A percentile compares a stretch with the other conserved stretches of the same genome.
Conservation (phyloP, 2,113 vertebrate genomes). For the Pampusana beccarii region DNA sequence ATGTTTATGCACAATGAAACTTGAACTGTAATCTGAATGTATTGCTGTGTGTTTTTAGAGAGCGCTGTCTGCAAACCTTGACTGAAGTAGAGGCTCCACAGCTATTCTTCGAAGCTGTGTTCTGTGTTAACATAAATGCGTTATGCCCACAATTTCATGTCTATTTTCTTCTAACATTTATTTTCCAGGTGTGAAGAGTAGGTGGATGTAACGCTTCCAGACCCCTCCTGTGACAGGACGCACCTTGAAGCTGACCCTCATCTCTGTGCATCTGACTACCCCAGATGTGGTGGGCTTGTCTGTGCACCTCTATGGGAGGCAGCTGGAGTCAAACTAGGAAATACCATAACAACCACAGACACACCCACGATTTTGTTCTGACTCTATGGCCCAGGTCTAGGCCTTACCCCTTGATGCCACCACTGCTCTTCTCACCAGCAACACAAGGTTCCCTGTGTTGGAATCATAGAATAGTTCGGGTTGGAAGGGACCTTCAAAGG, state of each 20-base stretch:
- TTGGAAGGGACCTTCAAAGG: too few species aligned
- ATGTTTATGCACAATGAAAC: background rate
- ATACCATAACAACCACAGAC: background rate
- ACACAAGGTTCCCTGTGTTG: too few species aligned
- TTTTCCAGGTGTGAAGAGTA: background rate
- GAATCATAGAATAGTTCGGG: too few species aligned
- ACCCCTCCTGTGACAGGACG: background rate
- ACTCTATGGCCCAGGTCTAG: background rate
- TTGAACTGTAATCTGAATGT: background rate
- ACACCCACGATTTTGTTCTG: background rate
- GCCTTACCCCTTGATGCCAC: background rate
- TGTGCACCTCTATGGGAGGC: background rate
- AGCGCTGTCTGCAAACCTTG: background rate
- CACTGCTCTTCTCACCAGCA: background rate
- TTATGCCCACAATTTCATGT: background rate
- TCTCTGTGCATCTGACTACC: rapidly evolving
- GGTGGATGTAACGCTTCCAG: rapidly evolving
- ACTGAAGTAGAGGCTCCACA: background rate
- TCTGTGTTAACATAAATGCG: background rate
- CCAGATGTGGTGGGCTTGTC: rapidly evolving
- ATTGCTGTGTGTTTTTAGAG: background rate
- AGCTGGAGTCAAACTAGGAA: background rate
- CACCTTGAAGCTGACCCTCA: background rate
- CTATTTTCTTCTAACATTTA: background rate
- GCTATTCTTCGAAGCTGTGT: background rate